Evolutionary conservation across 2,888 invertebrate species (phyloP), one percentile per base, ranked within the genome.

Genomic region (Orthonychiurus folsomi): DNA sequence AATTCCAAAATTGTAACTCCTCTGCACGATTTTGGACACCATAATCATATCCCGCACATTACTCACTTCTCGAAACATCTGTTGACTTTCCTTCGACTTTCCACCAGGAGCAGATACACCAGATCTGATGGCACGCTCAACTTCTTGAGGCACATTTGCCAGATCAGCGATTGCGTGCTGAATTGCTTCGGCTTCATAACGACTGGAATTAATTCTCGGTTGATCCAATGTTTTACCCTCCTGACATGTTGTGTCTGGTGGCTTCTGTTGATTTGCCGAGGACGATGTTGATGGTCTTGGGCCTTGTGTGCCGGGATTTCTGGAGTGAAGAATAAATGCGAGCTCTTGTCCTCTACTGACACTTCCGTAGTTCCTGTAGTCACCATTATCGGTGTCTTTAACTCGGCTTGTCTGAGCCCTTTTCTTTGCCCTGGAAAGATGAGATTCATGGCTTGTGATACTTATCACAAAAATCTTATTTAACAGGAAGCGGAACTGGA

Each of bases 301-400:
- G n/a, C n/a, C n/a, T n/a, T n/a, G n/a, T n/a, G n/a, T n/a, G n/a
- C n/a, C n/a, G n/a, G n/a, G n/a, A n/a, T n/a, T n/a, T n/a, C n/a
- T n/a, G n/a, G n/a, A n/a, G n/a, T n/a, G n/a, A n/a, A 48, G 48
- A n/a, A 48, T 48, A n/a, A 48, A 48, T 12, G 48, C 48, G 12
- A 15, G 48, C n/a, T 48, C 48, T 48, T 48, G 48, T 48, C 48
- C 48, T 15, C n/a, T 48, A n/a, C 15, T 48, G 48, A n/a, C 48
- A 48, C 15, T n/a, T 48, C 15, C 12, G 48, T 48, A n/a, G 15
- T 48, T n/a, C 48, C n/a, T 48, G 48, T 15, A 48, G n/a, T n/a
- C n/a, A n/a, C n/a, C n/a, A n/a, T n/a, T n/a, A n/a, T n/a, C n/a
- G n/a, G n/a, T n/a, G n/a, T n/a, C n/a, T n/a, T n/a, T n/a, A n/a